Evolutionary conservation across 1,140 invertebrate species (phyloP), one percentile per base, ranked within the genome.

Genomic region (Ectropis grisescens): DNA sequence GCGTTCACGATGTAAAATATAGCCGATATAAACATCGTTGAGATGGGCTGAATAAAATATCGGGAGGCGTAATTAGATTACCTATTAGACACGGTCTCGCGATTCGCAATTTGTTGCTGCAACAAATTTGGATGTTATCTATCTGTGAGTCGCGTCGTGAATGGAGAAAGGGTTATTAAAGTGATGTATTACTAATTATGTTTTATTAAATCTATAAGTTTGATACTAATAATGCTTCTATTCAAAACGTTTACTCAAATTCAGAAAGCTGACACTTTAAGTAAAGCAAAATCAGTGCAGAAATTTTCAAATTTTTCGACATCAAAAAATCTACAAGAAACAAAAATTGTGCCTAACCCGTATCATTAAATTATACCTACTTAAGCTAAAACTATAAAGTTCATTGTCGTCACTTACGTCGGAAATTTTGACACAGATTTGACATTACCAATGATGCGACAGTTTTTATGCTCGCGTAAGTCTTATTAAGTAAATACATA

Each of bases 1-100:
- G 54, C 62, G 53, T 64, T 64, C 37, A 8, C 32, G 61, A 56
- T 49, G 57, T 80, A 62, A 75, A 74, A 75, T 75, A 75, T 80
- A 50, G 58, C 64, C 38, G 58, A 60, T 53, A 66, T 68, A 76
- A 66, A 71, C 56, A 61, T 48, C 37, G 15, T 37, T 40, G 48
- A 72, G 67, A 74, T 62, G 70, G 69, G 64, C 65, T 37, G 56
- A 41, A 55, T 57, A 59, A 68, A 58, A 60, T 65, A 68, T 66
- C 52, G 56, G 43, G 23, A 54, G 47, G 37, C 32, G 45, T 65
- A 57, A 65, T 65, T 58, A 50, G 43, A 53, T 58, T 60, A 54
- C 50, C 41, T 52, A 41, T 48, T 53, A 41, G 48, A 52, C 54
- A 52, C 35, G 44, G 44, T 35, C 28, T 11, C 29, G 22, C 29